Conservation (phyloP, 2,888 invertebrate species). For the Pyralis farinalis region DNA sequence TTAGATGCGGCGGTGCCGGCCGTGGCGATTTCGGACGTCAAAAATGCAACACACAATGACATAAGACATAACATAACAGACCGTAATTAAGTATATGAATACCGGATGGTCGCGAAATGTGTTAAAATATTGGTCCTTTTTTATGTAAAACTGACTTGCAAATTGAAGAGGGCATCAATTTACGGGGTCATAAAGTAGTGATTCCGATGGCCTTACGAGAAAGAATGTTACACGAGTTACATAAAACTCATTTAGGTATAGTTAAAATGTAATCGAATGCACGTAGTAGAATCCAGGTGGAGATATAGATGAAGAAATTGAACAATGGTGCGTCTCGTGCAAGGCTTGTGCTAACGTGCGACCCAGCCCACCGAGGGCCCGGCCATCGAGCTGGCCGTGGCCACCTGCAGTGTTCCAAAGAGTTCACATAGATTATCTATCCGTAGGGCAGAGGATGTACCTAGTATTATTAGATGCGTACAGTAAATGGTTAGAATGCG, state of each 20-base stretch:
- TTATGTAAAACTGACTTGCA: too few relatives aligned
- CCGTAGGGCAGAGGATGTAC: constrained; percentile 13
- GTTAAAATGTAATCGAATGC: constrained; percentile 14
- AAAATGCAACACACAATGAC: too few relatives aligned
- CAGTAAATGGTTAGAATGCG: constrained; percentile 21
- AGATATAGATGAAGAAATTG: constrained; percentile 13
- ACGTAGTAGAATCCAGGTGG: constrained; percentile 5
- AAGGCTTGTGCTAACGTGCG: constrained; percentile 7
- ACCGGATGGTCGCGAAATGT: too few relatives aligned
- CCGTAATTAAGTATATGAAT: too few relatives aligned
- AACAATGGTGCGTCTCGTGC: constrained; percentile 8
- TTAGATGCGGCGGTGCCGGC: too few relatives aligned
- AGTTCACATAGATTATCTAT: constrained; percentile 22
- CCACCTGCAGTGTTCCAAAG: constrained; percentile 14
- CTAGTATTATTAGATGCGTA: constrained; percentile 16
- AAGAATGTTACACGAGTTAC: too few relatives aligned
- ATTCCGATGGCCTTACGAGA: too few relatives aligned
- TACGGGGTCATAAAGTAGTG: too few relatives aligned
- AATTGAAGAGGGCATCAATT: too few relatives aligned
- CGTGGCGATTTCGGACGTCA: too few relatives aligned
- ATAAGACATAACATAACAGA: too few relatives aligned
- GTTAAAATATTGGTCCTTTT: too few relatives aligned
- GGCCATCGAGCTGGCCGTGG: constrained; percentile 20
- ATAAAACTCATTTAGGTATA: constrained; percentile 17
- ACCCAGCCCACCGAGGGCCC: constrained; percentile 16